Base-by-base conservation (phyloP, 1,140 invertebrate species). In the Aphidius gifuensis region DNA sequence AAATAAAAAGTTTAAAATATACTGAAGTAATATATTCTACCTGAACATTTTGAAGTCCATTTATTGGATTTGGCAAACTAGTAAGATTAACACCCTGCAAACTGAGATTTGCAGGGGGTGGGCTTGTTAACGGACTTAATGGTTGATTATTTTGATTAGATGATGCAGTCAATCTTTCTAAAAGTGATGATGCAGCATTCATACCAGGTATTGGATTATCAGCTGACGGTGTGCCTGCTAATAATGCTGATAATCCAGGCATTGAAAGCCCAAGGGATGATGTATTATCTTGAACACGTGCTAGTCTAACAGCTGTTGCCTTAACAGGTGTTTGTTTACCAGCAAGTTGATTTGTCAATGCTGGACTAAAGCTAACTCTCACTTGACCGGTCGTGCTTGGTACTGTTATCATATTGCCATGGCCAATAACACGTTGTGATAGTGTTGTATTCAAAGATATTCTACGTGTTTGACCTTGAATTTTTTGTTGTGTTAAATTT, bases 21-120 rank as follows among this genome's bases (percentile, higher is more conserved):
- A 44, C 2, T 7, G 43, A 44, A 3, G 43, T 51, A 32, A 9
- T 51, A 39, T 42, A 61, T 6, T 60, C 40, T 64, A 88, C 87
- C 77, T 88, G 86, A 55, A 92, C 88, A 79, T 91, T 92, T 79
- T 93, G 90, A 21, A 92, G 77, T 53, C 89, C 89, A 55, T 89
- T 86, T 57, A 92, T 85, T 4, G 87, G 83, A 72, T 87, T 86
- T 5, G 84, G 88, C 51, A 93, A 82, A 69, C 87, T 90, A 56
- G 90, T 85, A 60, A 92, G 82, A 79, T 91, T 92, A 56, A 92
- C 84, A 67, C 90, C 87, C 77, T 91, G 87, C 47, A 88, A 79
- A 72, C 85, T 86, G 38, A 86, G 77, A 11, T 85, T 87, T 7
- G 82, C 72, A 43, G 84, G 83, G 59, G 85, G 83, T 38, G 86